phyloP scores from a whole-genome alignment of 2,797 vertebrate species.

The Dendrocincla fuliginosa region DNA sequence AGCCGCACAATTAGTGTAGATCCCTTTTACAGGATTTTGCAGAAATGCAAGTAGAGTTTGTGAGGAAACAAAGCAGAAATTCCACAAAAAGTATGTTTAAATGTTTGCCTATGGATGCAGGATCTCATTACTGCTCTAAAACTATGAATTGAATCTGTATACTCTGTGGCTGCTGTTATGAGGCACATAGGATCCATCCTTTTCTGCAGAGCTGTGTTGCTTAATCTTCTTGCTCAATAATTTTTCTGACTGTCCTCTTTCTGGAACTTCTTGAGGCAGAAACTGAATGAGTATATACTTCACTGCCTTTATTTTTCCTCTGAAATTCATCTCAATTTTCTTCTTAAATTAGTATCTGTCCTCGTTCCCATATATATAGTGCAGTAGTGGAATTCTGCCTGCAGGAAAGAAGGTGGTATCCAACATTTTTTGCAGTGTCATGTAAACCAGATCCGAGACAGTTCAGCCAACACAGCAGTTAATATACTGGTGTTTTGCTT shows the following conservation, averaged over 20 bases:
- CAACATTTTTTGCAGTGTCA: background rate
- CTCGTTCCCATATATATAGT: background rate
- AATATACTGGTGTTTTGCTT: slow-evolving; percentile 18
- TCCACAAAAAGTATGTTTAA: background rate
- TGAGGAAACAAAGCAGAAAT: background rate
- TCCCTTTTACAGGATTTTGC: background rate
- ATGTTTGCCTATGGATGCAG: background rate
- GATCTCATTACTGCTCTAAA: background rate
- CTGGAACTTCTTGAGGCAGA: background rate
- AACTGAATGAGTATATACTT: background rate
- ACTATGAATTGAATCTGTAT: background rate
- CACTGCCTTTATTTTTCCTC: background rate
- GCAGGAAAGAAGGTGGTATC: background rate
- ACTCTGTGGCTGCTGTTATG: background rate
- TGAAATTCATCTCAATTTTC: background rate
- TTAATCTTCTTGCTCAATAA: background rate
- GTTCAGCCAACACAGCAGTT: slow-evolving; percentile 22
- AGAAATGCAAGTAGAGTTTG: background rate
- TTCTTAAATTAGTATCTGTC: background rate
- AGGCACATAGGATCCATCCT: fast-evolving
- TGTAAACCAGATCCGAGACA: background rate
- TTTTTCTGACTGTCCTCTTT: background rate
- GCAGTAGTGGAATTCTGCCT: background rate
- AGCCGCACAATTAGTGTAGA: fast-evolving
- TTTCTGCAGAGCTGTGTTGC: background rate